Evolutionary conservation across 2,888 invertebrate genomes (phyloP), one percentile per base, ranked within the genome.

Genomic region (Cephus nigrinus): DNA sequence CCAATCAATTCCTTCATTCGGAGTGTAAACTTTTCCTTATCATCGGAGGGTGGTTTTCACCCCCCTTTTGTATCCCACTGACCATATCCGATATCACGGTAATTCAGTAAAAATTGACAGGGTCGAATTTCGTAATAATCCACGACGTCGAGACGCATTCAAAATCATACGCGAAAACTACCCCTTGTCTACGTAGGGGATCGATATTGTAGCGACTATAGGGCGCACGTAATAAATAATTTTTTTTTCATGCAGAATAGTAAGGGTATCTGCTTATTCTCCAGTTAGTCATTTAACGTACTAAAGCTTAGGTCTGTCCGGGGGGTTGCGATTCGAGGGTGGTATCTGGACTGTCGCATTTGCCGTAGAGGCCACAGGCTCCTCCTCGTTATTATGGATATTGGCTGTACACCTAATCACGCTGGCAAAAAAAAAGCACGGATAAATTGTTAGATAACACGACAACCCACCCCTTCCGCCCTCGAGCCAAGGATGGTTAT

Each of bases 341-440:
- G 55, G 55, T 55, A 55, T 55, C 55, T 55, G 55, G 55, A 55
- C 55, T 55, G 55, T 55, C 55, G 55, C 15, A 23, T 55, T 55
- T 55, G 2, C 55, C 23, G 3, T 23, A 23, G 55, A 69, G 32
- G 75, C 72, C 32, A 31, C 68, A 32, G 75, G 32, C 30, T 69
- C 55, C 35, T 75, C 71, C 73, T 78, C 32, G 75, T 75, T 76
- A 78, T 78, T 78, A 76, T 74, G 78, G 76, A 76, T 76, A 78
- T 76, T 76, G 78, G 76, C 73, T 34, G 78, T 74, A 78, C 78
- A 76, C 76, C 78, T 76, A 76, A 78, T 78, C 75, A 78, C 76
- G 78, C 68, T 74, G 76, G 55, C 40, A 76, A 74, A 74, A 74
- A 74, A 35, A 76, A 78, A 31, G 35, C 36, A 73, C 15, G 78